Conservation (phyloP, 2,888 invertebrate genomes). For the Stenotaenia linearis region DNA sequence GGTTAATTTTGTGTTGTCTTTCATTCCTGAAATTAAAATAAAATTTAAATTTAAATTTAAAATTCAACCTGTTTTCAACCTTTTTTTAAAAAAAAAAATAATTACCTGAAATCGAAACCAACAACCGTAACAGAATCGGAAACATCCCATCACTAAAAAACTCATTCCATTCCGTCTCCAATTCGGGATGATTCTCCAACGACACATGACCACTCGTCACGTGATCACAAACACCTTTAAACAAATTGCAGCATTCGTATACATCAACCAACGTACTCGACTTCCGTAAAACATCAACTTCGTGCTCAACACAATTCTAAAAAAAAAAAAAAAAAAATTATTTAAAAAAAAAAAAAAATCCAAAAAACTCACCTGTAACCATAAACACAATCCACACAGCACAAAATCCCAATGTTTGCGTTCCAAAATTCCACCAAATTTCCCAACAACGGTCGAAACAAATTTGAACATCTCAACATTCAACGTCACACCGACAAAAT, state of each 20-base stretch:
- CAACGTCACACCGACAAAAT: conserved; percentile 46
- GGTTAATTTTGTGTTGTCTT: background rate
- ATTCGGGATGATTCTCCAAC: conserved; percentile 40
- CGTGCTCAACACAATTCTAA: conserved; percentile 43
- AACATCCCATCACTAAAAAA: conserved; percentile 64
- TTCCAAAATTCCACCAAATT: conserved; percentile 44
- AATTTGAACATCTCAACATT: conserved; percentile 49
- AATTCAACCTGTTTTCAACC: too few relatives aligned
- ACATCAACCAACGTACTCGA: conserved; percentile 40
- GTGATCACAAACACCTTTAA: background rate
- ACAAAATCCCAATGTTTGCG: conserved; percentile 66
- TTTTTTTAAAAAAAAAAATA: background rate
- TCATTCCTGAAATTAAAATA: background rate
- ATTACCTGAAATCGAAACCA: conserved; percentile 48
- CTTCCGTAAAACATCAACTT: conserved; percentile 39
- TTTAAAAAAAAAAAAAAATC: background rate
- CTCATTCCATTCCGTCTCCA: conserved; percentile 67
- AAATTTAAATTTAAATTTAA: too few relatives aligned
- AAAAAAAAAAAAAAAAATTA: conserved; percentile 40
- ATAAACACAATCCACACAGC: conserved; percentile 63
- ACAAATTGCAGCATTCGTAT: background rate
- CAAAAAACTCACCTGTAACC: conserved; percentile 46
- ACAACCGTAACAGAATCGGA: conserved; percentile 53
- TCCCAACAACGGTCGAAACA: conserved; percentile 45
- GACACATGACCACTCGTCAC: background rate